Base-by-base conservation (phyloP, 2,797 vertebrate species). In the Phrynocephalus forsythii region DNA sequence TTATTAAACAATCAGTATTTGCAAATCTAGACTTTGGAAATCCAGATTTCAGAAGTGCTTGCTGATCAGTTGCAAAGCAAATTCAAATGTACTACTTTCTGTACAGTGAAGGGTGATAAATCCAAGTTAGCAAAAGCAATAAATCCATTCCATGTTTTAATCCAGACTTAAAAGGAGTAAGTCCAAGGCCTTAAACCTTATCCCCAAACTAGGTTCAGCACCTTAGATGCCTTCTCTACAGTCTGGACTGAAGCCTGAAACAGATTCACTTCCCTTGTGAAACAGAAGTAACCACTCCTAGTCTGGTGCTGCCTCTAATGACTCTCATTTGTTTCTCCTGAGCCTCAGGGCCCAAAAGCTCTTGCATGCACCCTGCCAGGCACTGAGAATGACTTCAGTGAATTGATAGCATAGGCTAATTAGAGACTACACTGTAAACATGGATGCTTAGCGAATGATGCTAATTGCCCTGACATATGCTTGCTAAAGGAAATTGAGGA, bases 351-450 rank as follows among this genome's bases (percentile, higher is more conserved):
- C 63, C 52, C 52, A 69, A 86, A 69, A 52, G 22, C 18, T 11
- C 44, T 75, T 81, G 22, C 24, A 48, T 26, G 24, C 60, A 30
- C 18, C 44, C n/a, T 56, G 3, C 68, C 30, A 44, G 38, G 38
- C 38, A 44, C 22, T 79, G 60, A 68, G 66, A 69, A 8, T 52
- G 10, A 30, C 28, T 72, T 81, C 26, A 66, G 28, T 81, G 85
- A 9, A 67, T 76, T 82, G 56, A 87, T 82, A 75, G 26, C 69
- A 60, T 16, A 15, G 11, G 48, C 33, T 73, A 82, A 82, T 75
- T 87, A 73, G 71, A 82, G 71, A 26, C 79, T 67, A 24, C 60
- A 38, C 30, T 24, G 68, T 68, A 68, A 77, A 82, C 44, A 77
- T 11, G 8, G 82, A 79, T 68, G 38, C 33, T 73, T 86, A 72